phyloP scores from a whole-genome alignment of 2,888 invertebrate genomes.

The Eurytoma adleriae region DNA sequence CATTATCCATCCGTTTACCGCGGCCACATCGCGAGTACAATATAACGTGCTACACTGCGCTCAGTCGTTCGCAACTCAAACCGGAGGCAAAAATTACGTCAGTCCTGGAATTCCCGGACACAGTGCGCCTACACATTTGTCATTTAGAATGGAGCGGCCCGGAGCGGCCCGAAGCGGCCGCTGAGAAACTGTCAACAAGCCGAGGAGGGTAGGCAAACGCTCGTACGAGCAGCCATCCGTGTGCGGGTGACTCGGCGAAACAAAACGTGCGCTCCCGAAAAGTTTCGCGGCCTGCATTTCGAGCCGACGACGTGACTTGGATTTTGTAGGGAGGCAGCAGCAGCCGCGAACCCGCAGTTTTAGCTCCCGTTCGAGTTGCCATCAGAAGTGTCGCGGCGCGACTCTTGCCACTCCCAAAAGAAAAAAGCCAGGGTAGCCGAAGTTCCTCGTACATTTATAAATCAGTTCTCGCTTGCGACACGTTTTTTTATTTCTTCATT shows the following conservation, averaged over 20 bases:
- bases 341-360: not conserved
- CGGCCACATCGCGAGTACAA: not conserved
- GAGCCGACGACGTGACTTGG: slow-evolving; percentile 15
- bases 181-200: slow-evolving; percentile 45
- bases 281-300: slow-evolving; percentile 16
- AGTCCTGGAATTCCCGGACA: not conserved
- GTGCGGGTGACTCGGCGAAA: slow-evolving; percentile 18
- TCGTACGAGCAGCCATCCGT: not conserved
- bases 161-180: not conserved
- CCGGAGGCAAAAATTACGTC: slow-evolving; percentile 38
- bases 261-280: slow-evolving; percentile 33
- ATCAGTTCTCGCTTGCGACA: too few relatives aligned
- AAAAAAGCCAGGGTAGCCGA: too few relatives aligned
- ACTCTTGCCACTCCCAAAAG: not conserved
- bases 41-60: not conserved
- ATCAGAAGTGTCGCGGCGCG: not conserved
- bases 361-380: slow-evolving; percentile 10
- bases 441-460: too few relatives aligned
- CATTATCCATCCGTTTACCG: not conserved
- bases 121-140: slow-evolving; percentile 49
- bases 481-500: too few relatives aligned
- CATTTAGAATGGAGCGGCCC: slow-evolving; percentile 57
- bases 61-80: not conserved
- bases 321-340: slow-evolving; percentile 12
- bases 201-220: not conserved